Evolutionary conservation across 2,797 vertebrate genomes (phyloP).

Genomic region (Sparus aurata): DNA sequence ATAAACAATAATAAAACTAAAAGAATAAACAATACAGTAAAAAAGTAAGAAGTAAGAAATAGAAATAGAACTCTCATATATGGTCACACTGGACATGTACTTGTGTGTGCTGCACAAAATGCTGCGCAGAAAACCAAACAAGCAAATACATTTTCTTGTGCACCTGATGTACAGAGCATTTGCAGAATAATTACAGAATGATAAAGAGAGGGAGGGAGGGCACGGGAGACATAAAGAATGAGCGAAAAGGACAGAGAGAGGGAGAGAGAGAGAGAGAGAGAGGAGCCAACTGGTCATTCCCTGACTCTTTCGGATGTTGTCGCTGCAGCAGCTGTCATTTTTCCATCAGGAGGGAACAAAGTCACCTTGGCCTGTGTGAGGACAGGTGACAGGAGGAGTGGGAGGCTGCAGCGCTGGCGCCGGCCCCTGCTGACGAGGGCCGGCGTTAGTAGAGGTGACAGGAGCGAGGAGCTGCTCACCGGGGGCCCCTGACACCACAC

Average conservation of each 20-base stretch:
- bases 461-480: constrained; percentile 79
- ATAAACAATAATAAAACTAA: too few relatives aligned
- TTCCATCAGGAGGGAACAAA: constrained; percentile 81
- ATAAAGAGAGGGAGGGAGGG: not conserved
- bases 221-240: constrained; percentile 22
- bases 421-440: constrained; percentile 77
- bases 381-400: constrained; percentile 84
- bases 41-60: too few relatives aligned
- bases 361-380: constrained; percentile 84
- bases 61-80: too few relatives aligned
- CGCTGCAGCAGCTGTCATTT: constrained; percentile 83
- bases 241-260: constrained; percentile 42
- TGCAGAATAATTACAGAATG: not conserved
- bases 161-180: not conserved
- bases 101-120: not conserved
- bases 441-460: constrained; percentile 84
- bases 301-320: constrained; percentile 62
- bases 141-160: not conserved
- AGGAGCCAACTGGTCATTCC: constrained; percentile 59
- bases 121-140: not conserved
- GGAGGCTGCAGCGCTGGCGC: constrained; percentile 64
- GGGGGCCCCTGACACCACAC: constrained; percentile 73
- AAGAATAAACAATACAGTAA: too few relatives aligned
- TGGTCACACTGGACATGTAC: not conserved
- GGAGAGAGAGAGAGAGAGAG: not conserved